Conservation (phyloP, 2,888 invertebrate genomes). For the Bellardia bayeri region DNA sequence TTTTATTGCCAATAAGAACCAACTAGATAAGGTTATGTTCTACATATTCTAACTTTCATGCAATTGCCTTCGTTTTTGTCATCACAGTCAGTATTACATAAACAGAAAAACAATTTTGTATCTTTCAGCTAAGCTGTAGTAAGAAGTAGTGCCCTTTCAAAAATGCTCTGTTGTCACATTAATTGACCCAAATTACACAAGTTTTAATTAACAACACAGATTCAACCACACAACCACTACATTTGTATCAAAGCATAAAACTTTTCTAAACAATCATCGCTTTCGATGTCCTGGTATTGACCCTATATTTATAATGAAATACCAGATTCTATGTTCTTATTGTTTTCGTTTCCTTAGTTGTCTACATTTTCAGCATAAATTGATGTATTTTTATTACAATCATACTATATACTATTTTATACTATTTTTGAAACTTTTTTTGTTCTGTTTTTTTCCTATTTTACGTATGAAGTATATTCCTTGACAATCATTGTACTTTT, state of each 20-base stretch:
- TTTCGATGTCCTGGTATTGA: neutral
- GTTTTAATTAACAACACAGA: constrained; percentile 11
- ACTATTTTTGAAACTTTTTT: neutral
- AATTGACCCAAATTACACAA: constrained; percentile 18
- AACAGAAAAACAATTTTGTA: too few species aligned
- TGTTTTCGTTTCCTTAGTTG: neutral
- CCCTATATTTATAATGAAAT: neutral
- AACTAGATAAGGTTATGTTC: too few species aligned
- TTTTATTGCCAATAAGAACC: too few species aligned
- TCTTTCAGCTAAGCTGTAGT: too few species aligned
- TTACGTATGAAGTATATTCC: constrained; percentile 4
- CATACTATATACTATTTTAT: constrained; percentile 1
- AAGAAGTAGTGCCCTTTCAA: too few species aligned
- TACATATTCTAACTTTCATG: too few species aligned
- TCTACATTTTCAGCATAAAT: constrained; percentile 1
- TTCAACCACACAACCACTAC: neutral
- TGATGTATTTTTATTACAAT: neutral
- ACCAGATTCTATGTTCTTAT: neutral
- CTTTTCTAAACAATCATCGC: neutral
- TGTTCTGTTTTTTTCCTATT: neutral
- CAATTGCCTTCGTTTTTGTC: too few species aligned
- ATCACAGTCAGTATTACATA: too few species aligned
- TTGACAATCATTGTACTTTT: constrained; percentile 53
- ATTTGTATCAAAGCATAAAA: neutral
- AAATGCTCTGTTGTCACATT: too few species aligned